These are phyloP conservation scores for Biston stratarius DNA, from an alignment of 2,888 invertebrate genomes.

Conservation along the genomic window DNA sequence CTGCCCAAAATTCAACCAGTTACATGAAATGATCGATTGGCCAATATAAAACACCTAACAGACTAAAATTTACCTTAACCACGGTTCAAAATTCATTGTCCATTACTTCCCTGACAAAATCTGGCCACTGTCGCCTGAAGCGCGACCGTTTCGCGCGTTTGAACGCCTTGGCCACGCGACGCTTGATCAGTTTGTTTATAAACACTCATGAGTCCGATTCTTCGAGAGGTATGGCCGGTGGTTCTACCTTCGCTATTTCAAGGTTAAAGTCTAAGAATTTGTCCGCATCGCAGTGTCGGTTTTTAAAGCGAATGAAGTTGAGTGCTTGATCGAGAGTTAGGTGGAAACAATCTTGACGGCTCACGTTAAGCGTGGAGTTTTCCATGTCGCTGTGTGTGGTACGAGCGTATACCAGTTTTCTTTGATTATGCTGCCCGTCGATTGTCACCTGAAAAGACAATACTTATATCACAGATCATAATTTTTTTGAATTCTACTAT, in stretches of 20 bases:
- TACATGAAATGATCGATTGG: no score
- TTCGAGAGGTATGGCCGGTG: constrained; percentile 44
- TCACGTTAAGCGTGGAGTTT: constrained; percentile 63
- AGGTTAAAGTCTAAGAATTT: constrained; percentile 64
- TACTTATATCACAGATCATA: no score
- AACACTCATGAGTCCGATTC: constrained; percentile 56
- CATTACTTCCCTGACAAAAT: constrained; percentile 1
- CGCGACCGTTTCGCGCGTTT: constrained; percentile 15
- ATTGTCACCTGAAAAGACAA: constrained; percentile 62
- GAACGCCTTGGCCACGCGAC: constrained; percentile 24
- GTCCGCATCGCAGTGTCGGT: constrained; percentile 67
- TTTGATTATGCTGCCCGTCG: constrained; percentile 64
- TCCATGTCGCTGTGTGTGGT: constrained; percentile 79
- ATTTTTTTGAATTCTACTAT: no score
- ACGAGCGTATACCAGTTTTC: constrained; percentile 69
- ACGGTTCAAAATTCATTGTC: background rate
- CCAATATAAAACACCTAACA: background rate
- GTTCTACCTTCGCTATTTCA: constrained; percentile 53
- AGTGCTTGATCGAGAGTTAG: constrained; percentile 73
- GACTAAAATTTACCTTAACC: background rate
- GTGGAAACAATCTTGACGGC: constrained; percentile 77
- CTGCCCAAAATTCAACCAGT: no score
- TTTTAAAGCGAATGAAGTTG: constrained; percentile 71
- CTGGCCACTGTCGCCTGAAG: constrained; percentile 17
- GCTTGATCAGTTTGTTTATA: constrained; percentile 30